A percentile compares a stretch with the other conserved stretches of the same genome.
These are phyloP conservation scores for Trissoscelio sp. DNA, from an alignment of 2,888 invertebrate genomes.

Conservation along the genomic window DNA sequence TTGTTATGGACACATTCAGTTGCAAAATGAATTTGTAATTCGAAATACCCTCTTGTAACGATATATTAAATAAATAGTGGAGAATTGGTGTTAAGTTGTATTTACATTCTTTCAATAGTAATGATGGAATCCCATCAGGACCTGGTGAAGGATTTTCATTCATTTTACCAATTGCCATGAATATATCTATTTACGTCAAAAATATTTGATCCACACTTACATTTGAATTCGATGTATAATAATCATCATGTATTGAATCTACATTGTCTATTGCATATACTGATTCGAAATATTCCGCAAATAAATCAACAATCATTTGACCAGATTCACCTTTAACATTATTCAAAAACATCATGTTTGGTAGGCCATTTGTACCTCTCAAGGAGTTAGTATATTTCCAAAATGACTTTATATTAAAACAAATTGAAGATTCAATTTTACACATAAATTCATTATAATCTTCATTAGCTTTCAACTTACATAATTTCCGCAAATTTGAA, in stretches of 20 bases:
- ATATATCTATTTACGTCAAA: not conserved
- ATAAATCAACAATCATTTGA: not conserved
- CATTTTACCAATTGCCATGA: not conserved
- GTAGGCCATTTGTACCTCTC: not conserved
- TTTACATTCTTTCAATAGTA: not conserved
- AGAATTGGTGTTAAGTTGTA: constrained; percentile 4
- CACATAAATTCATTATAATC: constrained; percentile 1
- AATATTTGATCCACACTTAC: not conserved
- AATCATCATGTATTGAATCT: no score
- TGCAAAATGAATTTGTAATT: no score
- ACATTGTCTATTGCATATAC: not conserved
- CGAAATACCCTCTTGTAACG: not conserved
- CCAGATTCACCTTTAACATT: not conserved
- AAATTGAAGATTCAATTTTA: not conserved
- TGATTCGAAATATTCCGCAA: no score
- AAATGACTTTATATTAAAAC: not conserved
- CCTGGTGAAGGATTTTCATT: not conserved
- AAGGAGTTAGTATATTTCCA: constrained; percentile 4
- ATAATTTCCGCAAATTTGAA: constrained; percentile 3
- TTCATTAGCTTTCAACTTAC: not conserved
- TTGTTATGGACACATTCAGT: no score
- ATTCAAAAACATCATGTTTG: not conserved
- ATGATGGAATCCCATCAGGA: not conserved
- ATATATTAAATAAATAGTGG: not conserved
- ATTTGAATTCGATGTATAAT: no score